These are phyloP conservation scores for Aporophyla lueneburgensis DNA, from an alignment of 2,888 invertebrate genomes.

Conservation along the genomic window DNA sequence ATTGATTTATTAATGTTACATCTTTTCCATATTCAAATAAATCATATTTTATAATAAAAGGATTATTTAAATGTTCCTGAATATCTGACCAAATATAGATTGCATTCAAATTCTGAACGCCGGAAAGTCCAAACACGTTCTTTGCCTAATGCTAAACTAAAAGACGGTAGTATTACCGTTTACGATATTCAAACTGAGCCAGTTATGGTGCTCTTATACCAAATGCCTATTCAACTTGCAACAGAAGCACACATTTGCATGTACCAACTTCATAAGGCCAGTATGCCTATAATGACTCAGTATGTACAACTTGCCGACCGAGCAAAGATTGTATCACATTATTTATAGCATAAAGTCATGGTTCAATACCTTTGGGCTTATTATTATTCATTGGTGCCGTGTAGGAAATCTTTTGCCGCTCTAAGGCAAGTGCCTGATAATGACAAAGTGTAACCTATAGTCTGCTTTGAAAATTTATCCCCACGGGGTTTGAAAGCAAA, in stretches of 20 bases:
- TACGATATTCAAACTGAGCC: constrained; percentile 57
- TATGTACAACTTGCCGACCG: constrained; percentile 68
- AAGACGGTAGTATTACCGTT: constrained; percentile 47
- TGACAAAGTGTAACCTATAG: constrained; percentile 66
- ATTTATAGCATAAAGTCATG: constrained; percentile 84
- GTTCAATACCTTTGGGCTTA: constrained; percentile 82
- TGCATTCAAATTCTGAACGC: constrained; percentile 24
- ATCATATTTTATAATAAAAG: constrained; percentile 35
- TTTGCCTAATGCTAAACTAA: constrained; percentile 24
- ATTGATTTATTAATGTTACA: constrained; percentile 28
- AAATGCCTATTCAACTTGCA: constrained; percentile 77
- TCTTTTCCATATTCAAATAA: constrained; percentile 36
- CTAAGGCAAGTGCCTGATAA: constrained; percentile 65
- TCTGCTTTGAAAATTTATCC: constrained; percentile 50
- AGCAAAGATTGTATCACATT: constrained; percentile 81
- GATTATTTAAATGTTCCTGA: constrained; percentile 40
- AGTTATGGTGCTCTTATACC: constrained; percentile 70
- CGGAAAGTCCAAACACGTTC: constrained; percentile 35
- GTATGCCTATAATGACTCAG: constrained; percentile 68
- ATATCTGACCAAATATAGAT: constrained; percentile 23
- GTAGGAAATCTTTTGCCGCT: constrained; percentile 73
- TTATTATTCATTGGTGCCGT: constrained; percentile 81
- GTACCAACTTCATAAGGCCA: constrained; percentile 64
- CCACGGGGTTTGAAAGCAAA: constrained; percentile 39
- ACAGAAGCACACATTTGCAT: constrained; percentile 77